Percentiles rank a stretch among this genome's conserved stretches.
These are phyloP conservation scores for Sus scrofa DNA, from an alignment of 2,113 vertebrate genomes.

Conservation along the genomic window DNA sequence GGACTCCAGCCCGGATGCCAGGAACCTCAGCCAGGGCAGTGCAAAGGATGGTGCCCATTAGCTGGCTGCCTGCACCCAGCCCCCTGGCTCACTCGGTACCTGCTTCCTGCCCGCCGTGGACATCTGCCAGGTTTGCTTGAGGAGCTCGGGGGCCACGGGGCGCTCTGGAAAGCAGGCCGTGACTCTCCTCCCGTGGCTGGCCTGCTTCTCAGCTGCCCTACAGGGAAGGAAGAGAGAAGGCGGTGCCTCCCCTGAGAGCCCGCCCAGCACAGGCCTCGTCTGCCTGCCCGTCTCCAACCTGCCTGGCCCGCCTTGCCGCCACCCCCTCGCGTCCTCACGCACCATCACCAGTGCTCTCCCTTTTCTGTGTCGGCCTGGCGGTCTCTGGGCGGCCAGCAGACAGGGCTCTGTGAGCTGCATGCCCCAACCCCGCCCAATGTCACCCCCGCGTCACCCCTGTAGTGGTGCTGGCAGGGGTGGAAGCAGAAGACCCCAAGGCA, in stretches of 20 bases:
- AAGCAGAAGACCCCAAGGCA: accelerated
- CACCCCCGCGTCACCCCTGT: background rate
- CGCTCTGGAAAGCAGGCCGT: conserved; percentile 71
- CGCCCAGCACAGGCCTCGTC: accelerated
- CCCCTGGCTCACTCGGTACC: conserved; percentile 78
- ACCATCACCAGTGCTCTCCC: accelerated
- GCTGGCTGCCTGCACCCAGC: too few species aligned
- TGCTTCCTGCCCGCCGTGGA: conserved; percentile 87
- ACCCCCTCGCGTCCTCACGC: accelerated
- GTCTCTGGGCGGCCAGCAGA: background rate
- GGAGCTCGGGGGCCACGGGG: conserved; percentile 66
- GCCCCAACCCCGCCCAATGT: background rate
- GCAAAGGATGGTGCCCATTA: background rate
- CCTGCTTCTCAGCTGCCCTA: conserved; percentile 88
- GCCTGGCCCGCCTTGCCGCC: background rate
- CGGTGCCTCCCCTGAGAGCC: accelerated
- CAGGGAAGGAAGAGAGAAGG: background rate
- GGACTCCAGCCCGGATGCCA: accelerated
- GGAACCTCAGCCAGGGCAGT: background rate
- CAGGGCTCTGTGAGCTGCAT: background rate
- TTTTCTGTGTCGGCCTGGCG: background rate
- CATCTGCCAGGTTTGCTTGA: conserved; percentile 84
- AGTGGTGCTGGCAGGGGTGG: background rate
- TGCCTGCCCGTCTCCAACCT: background rate
- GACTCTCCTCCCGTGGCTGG: conserved; percentile 77